Evolutionary conservation across 2,888 invertebrate species (phyloP).

Genomic region (Anoncus sp.): DNA sequence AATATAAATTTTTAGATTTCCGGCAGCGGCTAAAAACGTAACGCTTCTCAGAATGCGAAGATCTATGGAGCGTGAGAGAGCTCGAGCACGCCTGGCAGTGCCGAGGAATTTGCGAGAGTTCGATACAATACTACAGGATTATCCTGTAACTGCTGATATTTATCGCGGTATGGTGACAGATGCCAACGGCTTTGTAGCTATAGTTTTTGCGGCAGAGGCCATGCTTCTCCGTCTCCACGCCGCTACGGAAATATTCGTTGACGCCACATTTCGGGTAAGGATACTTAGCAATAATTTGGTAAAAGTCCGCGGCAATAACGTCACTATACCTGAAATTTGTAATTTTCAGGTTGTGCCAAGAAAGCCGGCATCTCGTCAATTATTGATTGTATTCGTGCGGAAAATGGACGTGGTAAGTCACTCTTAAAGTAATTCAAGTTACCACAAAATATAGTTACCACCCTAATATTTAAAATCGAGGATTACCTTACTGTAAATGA

Average conservation of each 20-base stretch:
- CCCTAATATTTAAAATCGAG: too few relatives aligned
- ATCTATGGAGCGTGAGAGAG: constrained; percentile 29
- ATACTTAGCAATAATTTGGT: background rate
- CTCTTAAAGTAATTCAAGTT: background rate
- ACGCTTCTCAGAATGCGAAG: constrained; percentile 28
- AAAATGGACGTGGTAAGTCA: constrained; percentile 29
- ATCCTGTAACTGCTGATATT: constrained; percentile 3
- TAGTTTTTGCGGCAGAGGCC: constrained; percentile 21
- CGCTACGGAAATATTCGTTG: constrained; percentile 18
- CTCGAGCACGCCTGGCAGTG: constrained; percentile 8
- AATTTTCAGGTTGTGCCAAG: constrained; percentile 36
- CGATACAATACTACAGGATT: background rate
- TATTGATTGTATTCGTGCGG: constrained; percentile 23
- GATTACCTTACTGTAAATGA: too few relatives aligned
- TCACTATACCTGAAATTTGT: background rate
- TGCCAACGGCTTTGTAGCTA: constrained; percentile 18
- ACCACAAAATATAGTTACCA: too few relatives aligned
- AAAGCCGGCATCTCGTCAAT: constrained; percentile 15
- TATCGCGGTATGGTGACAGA: constrained; percentile 38
- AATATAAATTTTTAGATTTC: constrained; percentile 8
- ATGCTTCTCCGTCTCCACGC: constrained; percentile 25
- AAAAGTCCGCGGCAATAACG: background rate
- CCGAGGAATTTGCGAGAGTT: constrained; percentile 17
- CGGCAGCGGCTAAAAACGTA: constrained; percentile 19
- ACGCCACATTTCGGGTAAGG: constrained; percentile 25